phyloP scores from a whole-genome alignment of 2,797 vertebrate species.

The Chrysocyon brachyurus region DNA sequence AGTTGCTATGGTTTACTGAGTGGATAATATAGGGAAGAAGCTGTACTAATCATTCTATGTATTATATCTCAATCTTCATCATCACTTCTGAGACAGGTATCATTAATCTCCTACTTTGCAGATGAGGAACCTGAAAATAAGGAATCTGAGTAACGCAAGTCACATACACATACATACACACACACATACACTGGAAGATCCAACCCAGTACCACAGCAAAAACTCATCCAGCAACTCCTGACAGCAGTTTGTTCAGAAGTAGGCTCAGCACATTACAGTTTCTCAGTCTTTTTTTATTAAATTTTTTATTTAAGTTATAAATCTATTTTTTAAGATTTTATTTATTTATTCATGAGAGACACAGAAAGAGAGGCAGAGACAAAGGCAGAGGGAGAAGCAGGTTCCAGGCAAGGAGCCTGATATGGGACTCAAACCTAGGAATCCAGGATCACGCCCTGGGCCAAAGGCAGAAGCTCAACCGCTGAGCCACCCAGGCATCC shows the following conservation, averaged over 20 bases:
- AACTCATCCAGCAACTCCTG: background rate
- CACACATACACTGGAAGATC: background rate
- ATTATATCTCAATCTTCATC: background rate
- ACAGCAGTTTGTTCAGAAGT: background rate
- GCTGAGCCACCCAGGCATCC: too few relatives aligned
- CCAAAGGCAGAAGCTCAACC: too few relatives aligned
- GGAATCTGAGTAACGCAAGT: background rate
- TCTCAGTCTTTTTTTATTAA: background rate
- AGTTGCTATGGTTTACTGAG: background rate
- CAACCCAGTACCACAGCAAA: background rate
- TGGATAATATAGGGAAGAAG: background rate
- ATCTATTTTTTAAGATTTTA: too few relatives aligned
- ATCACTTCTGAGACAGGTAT: background rate
- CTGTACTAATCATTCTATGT: background rate
- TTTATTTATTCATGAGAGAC: too few relatives aligned
- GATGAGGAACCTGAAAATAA: background rate
- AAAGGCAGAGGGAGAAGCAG: too few relatives aligned
- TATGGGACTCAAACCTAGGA: too few relatives aligned
- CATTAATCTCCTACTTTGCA: background rate
- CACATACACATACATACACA: background rate
- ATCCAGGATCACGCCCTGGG: too few relatives aligned
- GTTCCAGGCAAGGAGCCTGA: too few relatives aligned
- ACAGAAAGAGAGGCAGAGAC: too few relatives aligned
- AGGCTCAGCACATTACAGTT: background rate
- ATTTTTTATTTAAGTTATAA: background rate